These are phyloP conservation scores for Leucopsar rothschildi DNA, from an alignment of 2,113 vertebrate species.

Conservation along the genomic window DNA sequence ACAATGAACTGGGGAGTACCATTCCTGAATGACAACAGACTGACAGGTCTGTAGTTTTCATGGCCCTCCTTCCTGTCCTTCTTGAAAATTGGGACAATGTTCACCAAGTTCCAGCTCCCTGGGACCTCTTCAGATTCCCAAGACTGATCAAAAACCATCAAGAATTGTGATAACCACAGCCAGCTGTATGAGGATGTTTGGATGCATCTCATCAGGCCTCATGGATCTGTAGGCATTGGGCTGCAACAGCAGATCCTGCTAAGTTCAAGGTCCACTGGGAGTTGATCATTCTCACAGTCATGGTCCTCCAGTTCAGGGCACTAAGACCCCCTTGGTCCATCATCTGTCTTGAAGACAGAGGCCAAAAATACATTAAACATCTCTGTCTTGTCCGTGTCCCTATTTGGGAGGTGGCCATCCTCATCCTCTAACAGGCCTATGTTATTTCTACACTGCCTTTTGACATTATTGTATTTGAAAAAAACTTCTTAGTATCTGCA, in stretches of 20 bases:
- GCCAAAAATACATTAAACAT: background rate
- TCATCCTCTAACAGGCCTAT: background rate
- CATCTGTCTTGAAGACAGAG: background rate
- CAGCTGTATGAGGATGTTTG: background rate
- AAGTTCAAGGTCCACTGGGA: background rate
- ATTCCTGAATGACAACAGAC: background rate
- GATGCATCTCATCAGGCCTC: background rate
- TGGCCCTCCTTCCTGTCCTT: too few species aligned
- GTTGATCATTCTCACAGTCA: background rate
- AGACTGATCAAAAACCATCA: background rate
- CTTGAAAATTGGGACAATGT: background rate
- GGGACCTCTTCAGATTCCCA: background rate
- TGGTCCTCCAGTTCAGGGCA: background rate
- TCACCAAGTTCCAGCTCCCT: background rate
- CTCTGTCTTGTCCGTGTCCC: background rate
- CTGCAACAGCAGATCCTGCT: background rate
- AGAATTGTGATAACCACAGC: accelerated
- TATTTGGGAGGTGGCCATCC: background rate
- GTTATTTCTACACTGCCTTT: background rate
- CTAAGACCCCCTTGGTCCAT: background rate
- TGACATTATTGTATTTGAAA: too few species aligned
- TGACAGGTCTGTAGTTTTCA: background rate
- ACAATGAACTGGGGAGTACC: background rate
- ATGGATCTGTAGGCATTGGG: accelerated
- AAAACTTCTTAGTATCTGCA: background rate